phyloP scores from a whole-genome alignment of 2,888 invertebrate genomes.

The Portevinia maculata region DNA sequence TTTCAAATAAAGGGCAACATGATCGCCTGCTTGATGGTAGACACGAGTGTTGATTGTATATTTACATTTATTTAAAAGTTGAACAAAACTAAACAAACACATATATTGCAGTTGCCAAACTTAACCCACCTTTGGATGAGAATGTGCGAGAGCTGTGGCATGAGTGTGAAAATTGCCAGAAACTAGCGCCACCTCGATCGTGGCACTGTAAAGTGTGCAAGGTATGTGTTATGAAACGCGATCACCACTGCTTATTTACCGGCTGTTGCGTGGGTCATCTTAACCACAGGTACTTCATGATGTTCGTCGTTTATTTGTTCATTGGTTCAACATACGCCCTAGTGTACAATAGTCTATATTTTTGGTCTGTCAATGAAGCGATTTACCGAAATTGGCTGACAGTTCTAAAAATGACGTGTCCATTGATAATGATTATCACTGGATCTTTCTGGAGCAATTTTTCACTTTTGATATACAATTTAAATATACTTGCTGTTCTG shows the following conservation, averaged over 20 bases:
- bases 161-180: slow-evolving; percentile 90
- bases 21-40: slow-evolving; percentile 88
- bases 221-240: slow-evolving; percentile 91
- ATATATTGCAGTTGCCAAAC: slow-evolving; percentile 63
- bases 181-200: slow-evolving; percentile 90
- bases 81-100: background rate
- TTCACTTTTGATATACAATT: slow-evolving; percentile 87
- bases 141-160: slow-evolving; percentile 84
- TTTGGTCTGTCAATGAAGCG: slow-evolving; percentile 82
- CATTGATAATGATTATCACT: slow-evolving; percentile 87
- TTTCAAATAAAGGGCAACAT: slow-evolving; percentile 91
- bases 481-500: slow-evolving; percentile 87
- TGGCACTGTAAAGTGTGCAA: slow-evolving; percentile 95
- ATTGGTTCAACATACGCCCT: slow-evolving; percentile 88
- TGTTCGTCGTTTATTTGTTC: slow-evolving; percentile 89
- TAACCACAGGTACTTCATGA: slow-evolving; percentile 93
- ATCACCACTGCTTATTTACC: slow-evolving; percentile 94
- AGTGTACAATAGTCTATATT: slow-evolving; percentile 87
- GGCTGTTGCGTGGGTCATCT: slow-evolving; percentile 93
- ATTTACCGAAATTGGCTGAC: slow-evolving; percentile 83
- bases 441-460: slow-evolving; percentile 87
- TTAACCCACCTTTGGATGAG: slow-evolving; percentile 80
- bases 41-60: slow-evolving; percentile 88
- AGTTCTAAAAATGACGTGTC: slow-evolving; percentile 88
- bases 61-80: slow-evolving; percentile 75